These are phyloP conservation scores for Istiophorus platypterus DNA, from an alignment of 2,113 vertebrate species.

Conservation along the genomic window DNA sequence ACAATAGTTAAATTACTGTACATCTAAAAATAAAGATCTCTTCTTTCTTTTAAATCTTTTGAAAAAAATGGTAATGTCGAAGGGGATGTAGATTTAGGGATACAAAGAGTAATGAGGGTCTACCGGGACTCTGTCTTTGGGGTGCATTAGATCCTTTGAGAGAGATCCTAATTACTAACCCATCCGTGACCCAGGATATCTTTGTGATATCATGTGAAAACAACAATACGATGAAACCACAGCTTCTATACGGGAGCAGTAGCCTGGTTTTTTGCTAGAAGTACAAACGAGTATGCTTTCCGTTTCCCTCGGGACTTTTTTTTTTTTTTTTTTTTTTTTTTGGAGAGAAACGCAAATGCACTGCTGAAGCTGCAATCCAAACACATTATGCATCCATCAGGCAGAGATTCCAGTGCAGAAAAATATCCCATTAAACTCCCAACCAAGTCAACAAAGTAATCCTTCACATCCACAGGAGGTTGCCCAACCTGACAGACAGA, in stretches of 20 bases:
- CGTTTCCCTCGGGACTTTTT: conserved; percentile 3
- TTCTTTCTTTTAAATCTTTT: not conserved
- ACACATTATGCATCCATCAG: conserved; percentile 68
- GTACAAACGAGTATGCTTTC: conserved; percentile 40
- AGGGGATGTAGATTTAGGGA: not conserved
- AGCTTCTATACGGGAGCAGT: not conserved
- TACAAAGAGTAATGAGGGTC: conserved; percentile 13
- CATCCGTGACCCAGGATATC: conserved; percentile 16
- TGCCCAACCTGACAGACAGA: conserved; percentile 66
- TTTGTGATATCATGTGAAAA: conserved; percentile 21
- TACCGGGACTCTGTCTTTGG: conserved; percentile 5
- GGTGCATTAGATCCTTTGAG: conserved; percentile 4
- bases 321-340: too few relatives aligned
- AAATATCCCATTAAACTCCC: conserved; percentile 70
- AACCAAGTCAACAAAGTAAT: conserved; percentile 73
- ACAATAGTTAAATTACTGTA: not conserved
- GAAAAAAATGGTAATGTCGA: not conserved
- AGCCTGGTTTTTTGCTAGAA: conserved; percentile 29
- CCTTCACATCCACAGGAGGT: conserved; percentile 63
- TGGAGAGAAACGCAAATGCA: conserved; percentile 35
- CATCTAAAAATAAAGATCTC: not conserved
- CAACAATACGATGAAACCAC: conserved; percentile 8
- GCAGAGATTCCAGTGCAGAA: conserved; percentile 47
- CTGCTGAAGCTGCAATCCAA: conserved; percentile 43
- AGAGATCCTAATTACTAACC: conserved; percentile 26